These are phyloP conservation scores for Acrocephalus kingi DNA, from an alignment of 2,113 vertebrate genomes.

Conservation along the genomic window DNA sequence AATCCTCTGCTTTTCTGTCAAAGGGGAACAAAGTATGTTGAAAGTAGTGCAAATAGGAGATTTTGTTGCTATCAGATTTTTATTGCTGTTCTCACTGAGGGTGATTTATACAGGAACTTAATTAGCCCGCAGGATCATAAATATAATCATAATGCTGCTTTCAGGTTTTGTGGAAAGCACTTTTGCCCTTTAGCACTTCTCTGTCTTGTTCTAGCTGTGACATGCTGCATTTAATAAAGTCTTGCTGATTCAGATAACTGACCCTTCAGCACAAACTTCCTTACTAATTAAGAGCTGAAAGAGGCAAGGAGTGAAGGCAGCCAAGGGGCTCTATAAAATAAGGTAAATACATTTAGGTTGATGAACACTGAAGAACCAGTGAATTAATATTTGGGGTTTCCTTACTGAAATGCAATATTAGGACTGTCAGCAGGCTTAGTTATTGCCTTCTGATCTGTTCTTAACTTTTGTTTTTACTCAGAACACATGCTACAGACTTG, in stretches of 20 bases:
- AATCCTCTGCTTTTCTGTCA: background rate
- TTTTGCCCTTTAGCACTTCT: slow-evolving; percentile 54
- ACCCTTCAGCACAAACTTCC: slow-evolving; percentile 17
- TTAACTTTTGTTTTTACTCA: background rate
- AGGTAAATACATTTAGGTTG: slow-evolving; percentile 9
- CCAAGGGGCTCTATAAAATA: background rate
- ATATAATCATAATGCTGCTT: slow-evolving; percentile 19
- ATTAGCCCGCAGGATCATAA: slow-evolving; percentile 36
- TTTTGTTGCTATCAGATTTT: slow-evolving; percentile 17
- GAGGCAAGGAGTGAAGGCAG: slow-evolving; percentile 10
- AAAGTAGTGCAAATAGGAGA: slow-evolving; percentile 14
- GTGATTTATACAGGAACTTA: slow-evolving; percentile 35
- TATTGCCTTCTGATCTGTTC: background rate
- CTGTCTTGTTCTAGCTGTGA: slow-evolving; percentile 40
- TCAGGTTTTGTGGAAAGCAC: background rate
- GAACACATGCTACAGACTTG: background rate
- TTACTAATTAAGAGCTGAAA: slow-evolving; percentile 51
- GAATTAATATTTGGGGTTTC: background rate
- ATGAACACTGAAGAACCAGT: background rate
- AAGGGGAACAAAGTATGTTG: background rate
- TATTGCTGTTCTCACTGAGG: slow-evolving; percentile 1
- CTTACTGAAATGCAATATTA: background rate
- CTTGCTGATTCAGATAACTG: slow-evolving; percentile 52
- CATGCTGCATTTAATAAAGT: slow-evolving; percentile 50
- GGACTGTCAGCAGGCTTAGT: background rate